phyloP scores from a whole-genome alignment of 2,888 invertebrate species.

The Elysia crispata region DNA sequence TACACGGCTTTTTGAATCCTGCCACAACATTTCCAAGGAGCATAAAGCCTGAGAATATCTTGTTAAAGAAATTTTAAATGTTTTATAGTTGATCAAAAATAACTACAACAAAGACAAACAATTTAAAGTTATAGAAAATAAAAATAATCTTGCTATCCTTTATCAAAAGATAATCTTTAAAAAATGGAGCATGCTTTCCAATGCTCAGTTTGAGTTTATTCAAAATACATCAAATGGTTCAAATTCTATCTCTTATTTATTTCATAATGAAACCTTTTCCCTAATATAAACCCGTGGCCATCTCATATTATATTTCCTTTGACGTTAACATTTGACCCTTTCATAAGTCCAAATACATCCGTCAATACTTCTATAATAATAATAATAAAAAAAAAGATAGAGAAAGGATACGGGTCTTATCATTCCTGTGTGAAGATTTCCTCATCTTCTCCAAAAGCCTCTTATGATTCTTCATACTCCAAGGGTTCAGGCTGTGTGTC shows the following conservation, averaged over 20 bases:
- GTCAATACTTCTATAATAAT: too few relatives aligned
- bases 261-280: too few relatives aligned
- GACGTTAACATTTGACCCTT: neutral
- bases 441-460: slow-evolving; percentile 77
- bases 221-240: too few relatives aligned
- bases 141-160: too few relatives aligned
- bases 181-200: too few relatives aligned
- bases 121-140: too few relatives aligned
- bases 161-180: too few relatives aligned
- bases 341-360: too few relatives aligned
- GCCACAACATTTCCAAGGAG: slow-evolving; percentile 82
- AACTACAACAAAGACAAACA: neutral
- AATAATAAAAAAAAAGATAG: too few relatives aligned
- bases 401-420: slow-evolving; percentile 49
- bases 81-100: neutral
- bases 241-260: too few relatives aligned
- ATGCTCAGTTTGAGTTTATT: too few relatives aligned
- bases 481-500: slow-evolving; percentile 78
- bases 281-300: neutral
- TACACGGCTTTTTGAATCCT: slow-evolving; percentile 80
- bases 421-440: slow-evolving; percentile 42
- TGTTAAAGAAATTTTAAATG: neutral
- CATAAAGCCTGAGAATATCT: slow-evolving; percentile 72
- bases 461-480: slow-evolving; percentile 80
- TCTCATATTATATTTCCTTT: neutral